phyloP scores from a whole-genome alignment of 2,888 invertebrate genomes.

The Agrilus cyanescens region DNA sequence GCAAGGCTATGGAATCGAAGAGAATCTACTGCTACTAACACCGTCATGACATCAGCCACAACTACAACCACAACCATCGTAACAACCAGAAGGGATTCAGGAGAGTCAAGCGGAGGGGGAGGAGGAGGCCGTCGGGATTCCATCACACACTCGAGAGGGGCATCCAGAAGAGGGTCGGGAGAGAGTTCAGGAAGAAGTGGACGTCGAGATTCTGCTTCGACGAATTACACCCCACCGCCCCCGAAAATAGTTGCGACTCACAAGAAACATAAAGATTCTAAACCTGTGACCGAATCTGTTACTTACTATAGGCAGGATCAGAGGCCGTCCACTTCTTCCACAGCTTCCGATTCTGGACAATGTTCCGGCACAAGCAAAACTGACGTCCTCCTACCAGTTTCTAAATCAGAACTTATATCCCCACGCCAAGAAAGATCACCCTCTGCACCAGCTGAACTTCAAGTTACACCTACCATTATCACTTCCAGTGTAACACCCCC shows the following conservation, averaged over 20 bases:
- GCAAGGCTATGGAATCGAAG: constrained; percentile 58
- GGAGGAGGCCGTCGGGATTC: constrained; percentile 57
- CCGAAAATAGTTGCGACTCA: constrained; percentile 49
- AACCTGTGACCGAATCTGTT: constrained; percentile 40
- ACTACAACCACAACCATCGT: constrained; percentile 2
- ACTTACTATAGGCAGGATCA: constrained; percentile 50
- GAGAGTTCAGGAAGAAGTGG: constrained; percentile 53
- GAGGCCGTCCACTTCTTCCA: constrained; percentile 59
- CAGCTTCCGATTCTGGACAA: constrained; percentile 50
- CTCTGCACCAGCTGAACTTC: constrained; percentile 29
- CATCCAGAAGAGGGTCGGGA: constrained; percentile 53
- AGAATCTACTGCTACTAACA: constrained; percentile 46
- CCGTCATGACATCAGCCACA: constrained; percentile 34
- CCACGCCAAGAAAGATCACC: constrained; percentile 20
- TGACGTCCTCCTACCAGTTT: constrained; percentile 7
- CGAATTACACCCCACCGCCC: constrained; percentile 45
- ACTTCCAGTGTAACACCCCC: constrained; percentile 76
- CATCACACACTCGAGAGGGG: constrained; percentile 34
- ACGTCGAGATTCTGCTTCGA: constrained; percentile 55
- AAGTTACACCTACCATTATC: constrained; percentile 63
- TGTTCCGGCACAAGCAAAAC: too few species aligned
- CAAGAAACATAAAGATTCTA: constrained; percentile 47
- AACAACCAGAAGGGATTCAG: constrained; percentile 46
- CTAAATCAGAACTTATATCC: constrained; percentile 15
- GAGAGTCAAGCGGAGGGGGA: constrained; percentile 52